Base-by-base conservation (phyloP, 1,140 invertebrate genomes). In the Drosophila ercepeae region DNA sequence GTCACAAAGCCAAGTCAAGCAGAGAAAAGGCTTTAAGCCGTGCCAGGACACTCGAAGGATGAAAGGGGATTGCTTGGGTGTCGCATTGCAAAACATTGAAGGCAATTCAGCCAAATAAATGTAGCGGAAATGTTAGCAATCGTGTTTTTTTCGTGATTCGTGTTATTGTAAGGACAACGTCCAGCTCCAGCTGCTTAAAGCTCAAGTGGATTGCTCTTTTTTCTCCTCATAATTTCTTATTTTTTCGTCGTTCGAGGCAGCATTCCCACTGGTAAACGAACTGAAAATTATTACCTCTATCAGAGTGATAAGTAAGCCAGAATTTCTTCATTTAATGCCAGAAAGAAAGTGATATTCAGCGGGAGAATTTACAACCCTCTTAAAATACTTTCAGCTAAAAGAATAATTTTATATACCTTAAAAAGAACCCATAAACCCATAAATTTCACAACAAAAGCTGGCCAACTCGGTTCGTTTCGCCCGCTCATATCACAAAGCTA, bases 371-470 rank as follows among this genome's bases (percentile, higher is more conserved):
- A 72, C 63, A 46, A 53, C 67, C 45, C 41, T 50, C 51, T 67
- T 58, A 75, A 67, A 69, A 44, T 54, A 58, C 6, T 42, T 41
- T 16, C 16, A n/a, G 9, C 29, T 32, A 27, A 11, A 29, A 39
- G n/a, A 39, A 16, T 39, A 13, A 55, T 42, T 57, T 57, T 77
- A 67, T 72, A 48, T 39, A 39, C 55, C 34, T 46, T 59, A 75
- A 63, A 74, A 79, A 54, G 42, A 36, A 45, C 39, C 52, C 77
- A 81, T 81, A 81, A 36, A 45, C 39, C 52, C 77, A 81, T 81
- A 81, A 81, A 81, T 75, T 81, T 34, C 23, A 36, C 51, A 54
- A 51, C 25, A 39, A 55, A 75, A 59, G 49, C 58, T 76, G 45
- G 67, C 45, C 27, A 70, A 49, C 34, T 55, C 63, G 51, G 32